Conservation (phyloP, 1,140 invertebrate species). For the Laodelphax striatellus region DNA sequence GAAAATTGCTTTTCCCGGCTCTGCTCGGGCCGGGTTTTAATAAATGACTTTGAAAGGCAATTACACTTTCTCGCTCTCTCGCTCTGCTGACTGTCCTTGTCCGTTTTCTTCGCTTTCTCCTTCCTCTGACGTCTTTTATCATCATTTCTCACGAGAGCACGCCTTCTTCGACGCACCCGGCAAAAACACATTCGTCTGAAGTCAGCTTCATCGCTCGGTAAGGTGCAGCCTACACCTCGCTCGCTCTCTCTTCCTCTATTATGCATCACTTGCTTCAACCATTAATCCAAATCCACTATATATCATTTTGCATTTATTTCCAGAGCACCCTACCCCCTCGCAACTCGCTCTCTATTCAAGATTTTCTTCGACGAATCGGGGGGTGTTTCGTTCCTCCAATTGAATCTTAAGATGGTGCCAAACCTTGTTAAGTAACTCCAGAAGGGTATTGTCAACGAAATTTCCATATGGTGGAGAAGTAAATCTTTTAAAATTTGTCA, state of each 20-base stretch:
- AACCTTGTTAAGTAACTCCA: too few species aligned
- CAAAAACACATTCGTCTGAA: constrained; percentile 16
- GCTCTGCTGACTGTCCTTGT: not conserved
- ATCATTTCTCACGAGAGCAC: constrained; percentile 3
- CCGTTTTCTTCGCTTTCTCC: not conserved
- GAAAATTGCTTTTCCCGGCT: constrained; percentile 13
- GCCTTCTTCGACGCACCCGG: constrained; percentile 1
- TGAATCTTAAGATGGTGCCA: too few species aligned
- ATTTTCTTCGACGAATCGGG: too few species aligned
- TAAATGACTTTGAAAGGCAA: constrained; percentile 18
- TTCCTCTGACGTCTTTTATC: constrained; percentile 5
- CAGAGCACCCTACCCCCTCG: too few species aligned
- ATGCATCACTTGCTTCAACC: not conserved
- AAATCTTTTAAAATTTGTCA: too few species aligned
- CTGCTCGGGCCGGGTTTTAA: constrained; percentile 8
- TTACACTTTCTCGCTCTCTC: constrained; percentile 13
- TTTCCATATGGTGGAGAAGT: too few species aligned
- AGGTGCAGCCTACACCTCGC: not conserved
- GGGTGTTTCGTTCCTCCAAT: too few species aligned
- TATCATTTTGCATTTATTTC: constrained; percentile 1
- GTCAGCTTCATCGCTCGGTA: too few species aligned
- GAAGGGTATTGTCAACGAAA: too few species aligned
- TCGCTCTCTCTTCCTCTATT: not conserved
- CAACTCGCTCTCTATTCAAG: too few species aligned
- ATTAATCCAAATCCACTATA: constrained; percentile 1